Conservation (phyloP, 2,888 invertebrate genomes). For the Cheilosia urbana region DNA sequence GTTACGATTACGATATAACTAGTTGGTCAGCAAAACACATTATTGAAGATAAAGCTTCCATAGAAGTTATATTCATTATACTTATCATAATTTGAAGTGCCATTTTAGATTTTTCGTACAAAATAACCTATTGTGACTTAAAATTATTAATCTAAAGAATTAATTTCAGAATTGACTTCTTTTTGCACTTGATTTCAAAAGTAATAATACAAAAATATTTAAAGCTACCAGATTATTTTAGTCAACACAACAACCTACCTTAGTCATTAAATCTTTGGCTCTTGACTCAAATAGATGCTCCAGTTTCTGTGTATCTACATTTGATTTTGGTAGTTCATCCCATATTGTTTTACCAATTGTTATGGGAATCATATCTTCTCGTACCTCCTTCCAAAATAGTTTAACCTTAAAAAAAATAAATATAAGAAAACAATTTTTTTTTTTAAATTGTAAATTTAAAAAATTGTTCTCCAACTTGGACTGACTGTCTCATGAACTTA, state of each 20-base stretch:
- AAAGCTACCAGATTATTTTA: neutral
- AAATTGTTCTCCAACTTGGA: too few relatives aligned
- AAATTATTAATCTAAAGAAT: too few relatives aligned
- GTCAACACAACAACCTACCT: conserved; percentile 86
- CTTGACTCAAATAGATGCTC: conserved; percentile 98
- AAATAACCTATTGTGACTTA: too few relatives aligned
- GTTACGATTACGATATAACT: too few relatives aligned
- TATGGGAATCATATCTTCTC: conserved; percentile 86
- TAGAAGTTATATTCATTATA: too few relatives aligned
- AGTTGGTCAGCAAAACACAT: too few relatives aligned
- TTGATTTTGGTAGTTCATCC: conserved; percentile 94
- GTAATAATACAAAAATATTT: neutral
- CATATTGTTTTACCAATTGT: conserved; percentile 91
- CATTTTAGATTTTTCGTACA: too few relatives aligned
- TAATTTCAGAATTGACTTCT: too few relatives aligned
- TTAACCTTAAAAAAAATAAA: conserved; percentile 84
- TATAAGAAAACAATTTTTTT: neutral
- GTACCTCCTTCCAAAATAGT: conserved; percentile 98
- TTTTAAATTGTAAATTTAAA: too few relatives aligned
- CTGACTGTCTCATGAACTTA: too few relatives aligned
- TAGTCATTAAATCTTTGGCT: conserved; percentile 96
- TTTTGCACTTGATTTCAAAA: neutral
- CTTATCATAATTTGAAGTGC: too few relatives aligned
- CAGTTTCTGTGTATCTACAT: conserved; percentile 95
- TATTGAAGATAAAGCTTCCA: too few relatives aligned